Percentiles rank a stretch among this genome's conserved stretches.
Conservation (phyloP, 2,888 invertebrate genomes). For the Thalpophila matura region DNA sequence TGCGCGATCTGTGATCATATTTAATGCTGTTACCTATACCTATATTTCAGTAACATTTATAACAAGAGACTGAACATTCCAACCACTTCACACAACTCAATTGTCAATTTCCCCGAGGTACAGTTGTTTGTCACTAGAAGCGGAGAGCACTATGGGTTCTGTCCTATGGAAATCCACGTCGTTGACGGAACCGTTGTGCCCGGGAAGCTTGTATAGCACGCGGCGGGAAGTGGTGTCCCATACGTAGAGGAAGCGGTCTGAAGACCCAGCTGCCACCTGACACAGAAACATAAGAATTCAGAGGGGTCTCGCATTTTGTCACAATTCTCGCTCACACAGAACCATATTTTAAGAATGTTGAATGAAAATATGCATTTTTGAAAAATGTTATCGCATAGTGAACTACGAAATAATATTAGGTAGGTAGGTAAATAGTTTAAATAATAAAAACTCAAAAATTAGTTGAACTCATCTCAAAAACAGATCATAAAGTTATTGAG, state of each 20-base stretch:
- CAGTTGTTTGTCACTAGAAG: conserved; percentile 98
- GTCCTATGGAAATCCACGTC: conserved; percentile 98
- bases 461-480: too few species aligned
- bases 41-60: neutral
- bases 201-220: conserved; percentile 98
- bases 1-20: too few species aligned
- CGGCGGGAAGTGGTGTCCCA: conserved; percentile 99
- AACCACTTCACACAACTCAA: conserved; percentile 41
- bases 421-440: neutral
- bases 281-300: neutral
- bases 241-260: conserved; percentile 98
- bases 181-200: conserved; percentile 99
- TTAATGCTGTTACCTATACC: too few species aligned
- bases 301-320: too few species aligned
- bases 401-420: too few species aligned
- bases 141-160: conserved; percentile 98
- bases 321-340: too few species aligned
- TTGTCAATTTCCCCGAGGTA: conserved; percentile 98
- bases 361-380: too few species aligned
- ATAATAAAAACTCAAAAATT: too few species aligned
- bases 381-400: too few species aligned
- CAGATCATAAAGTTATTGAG: too few species aligned
- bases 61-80: conserved; percentile 3
- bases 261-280: conserved; percentile 95
- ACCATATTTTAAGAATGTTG: too few species aligned